Evolutionary conservation across 2,113 vertebrate genomes (phyloP).

Genomic region (Oceanites oceanicus): DNA sequence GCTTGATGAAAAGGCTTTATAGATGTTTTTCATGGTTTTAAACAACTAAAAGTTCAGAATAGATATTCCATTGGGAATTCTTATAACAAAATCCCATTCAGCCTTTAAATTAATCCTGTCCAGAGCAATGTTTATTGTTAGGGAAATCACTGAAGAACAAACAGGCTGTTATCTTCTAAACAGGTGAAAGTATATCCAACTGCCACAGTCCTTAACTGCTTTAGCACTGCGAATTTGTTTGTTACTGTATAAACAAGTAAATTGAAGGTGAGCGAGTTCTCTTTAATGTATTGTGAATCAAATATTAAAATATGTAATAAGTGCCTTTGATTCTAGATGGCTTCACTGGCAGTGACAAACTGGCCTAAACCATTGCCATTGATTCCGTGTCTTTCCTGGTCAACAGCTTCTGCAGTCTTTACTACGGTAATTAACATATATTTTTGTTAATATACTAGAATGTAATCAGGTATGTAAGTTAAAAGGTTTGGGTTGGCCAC

Average conservation of each 20-base stretch:
- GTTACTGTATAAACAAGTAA: neutral
- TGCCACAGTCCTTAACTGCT: neutral
- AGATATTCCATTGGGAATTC: neutral
- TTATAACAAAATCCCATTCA: neutral
- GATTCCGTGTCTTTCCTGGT: constrained; percentile 96
- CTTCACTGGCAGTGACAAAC: constrained; percentile 94
- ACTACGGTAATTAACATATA: constrained; percentile 84
- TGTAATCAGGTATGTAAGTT: neutral
- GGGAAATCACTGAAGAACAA: neutral
- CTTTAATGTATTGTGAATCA: neutral
- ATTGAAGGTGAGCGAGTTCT: neutral
- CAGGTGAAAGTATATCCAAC: neutral
- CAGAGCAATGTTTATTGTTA: neutral
- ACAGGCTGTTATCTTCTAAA: neutral
- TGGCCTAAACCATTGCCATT: constrained; percentile 97
- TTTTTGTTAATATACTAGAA: neutral
- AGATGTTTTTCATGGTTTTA: neutral
- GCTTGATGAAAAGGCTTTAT: neutral
- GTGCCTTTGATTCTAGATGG: constrained; percentile 83
- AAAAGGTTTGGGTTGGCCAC: neutral
- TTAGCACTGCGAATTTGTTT: neutral
- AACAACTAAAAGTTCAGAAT: neutral
- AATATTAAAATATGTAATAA: neutral
- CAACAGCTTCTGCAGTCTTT: constrained; percentile 96
- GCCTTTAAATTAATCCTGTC: neutral